Evolutionary conservation across 30 jellyfish, hydroid and myxozoan genomes (phyloP).

Genomic region (Mastigias papua): DNA sequence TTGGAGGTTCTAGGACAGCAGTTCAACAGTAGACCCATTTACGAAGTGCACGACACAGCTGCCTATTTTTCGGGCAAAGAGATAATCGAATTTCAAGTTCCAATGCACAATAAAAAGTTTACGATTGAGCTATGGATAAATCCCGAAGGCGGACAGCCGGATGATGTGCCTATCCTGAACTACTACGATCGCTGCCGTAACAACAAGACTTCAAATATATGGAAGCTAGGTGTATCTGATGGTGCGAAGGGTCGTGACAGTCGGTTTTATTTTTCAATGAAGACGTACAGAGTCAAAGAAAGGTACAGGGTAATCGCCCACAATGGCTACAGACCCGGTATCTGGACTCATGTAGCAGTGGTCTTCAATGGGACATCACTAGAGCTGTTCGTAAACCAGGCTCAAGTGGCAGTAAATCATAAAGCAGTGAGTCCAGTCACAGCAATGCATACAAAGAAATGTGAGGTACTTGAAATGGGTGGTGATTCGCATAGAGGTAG

Average conservation of each 20-base stretch:
- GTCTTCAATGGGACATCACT: slow-evolving; percentile 80
- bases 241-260: slow-evolving; percentile 26
- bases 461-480: slow-evolving; percentile 82
- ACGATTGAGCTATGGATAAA: slow-evolving; percentile 86
- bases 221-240: slow-evolving; percentile 72
- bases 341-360: slow-evolving; percentile 92
- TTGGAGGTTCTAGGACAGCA: slow-evolving; percentile 52
- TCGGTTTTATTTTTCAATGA: slow-evolving; percentile 67
- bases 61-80: slow-evolving; percentile 88
- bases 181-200: slow-evolving; percentile 64
- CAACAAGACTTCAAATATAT: slow-evolving; percentile 13
- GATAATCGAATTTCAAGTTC: slow-evolving; percentile 57
- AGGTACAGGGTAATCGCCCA: slow-evolving; percentile 41
- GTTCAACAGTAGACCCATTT: slow-evolving; percentile 11
- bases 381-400: slow-evolving; percentile 77
- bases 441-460: slow-evolving; percentile 40
- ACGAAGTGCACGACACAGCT: slow-evolving; percentile 13
- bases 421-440: slow-evolving; percentile 70
- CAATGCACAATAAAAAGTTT: slow-evolving; percentile 28
- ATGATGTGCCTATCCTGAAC: slow-evolving; percentile 68
- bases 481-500: slow-evolving; percentile 75
- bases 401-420: slow-evolving; percentile 83
- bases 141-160: slow-evolving; percentile 90
- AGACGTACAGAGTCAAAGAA: slow-evolving; percentile 49
- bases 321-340: slow-evolving; percentile 27